Percentiles rank a stretch among this genome's conserved stretches.
phyloP scores from a whole-genome alignment of 2,797 vertebrate species.

The Coilia nasus region DNA sequence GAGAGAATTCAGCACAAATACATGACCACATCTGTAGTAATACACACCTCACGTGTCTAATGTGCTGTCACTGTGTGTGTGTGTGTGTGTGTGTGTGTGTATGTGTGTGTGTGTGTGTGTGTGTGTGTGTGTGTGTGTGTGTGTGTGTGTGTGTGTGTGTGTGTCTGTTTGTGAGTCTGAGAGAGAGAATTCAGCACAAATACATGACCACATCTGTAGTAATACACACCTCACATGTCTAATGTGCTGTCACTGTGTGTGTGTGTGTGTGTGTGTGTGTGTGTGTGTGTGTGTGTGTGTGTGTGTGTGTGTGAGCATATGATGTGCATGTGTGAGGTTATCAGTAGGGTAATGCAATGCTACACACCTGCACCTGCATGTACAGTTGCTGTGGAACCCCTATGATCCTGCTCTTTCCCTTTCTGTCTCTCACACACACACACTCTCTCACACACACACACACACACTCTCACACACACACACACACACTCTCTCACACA shows the following conservation, averaged over 20 bases:
- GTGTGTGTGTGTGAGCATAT: background rate
- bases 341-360: background rate
- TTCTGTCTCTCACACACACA: constrained; percentile 9
- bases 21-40: background rate
- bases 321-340: background rate
- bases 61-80: background rate
- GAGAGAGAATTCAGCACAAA: too few species aligned
- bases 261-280: background rate
- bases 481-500: too few species aligned
- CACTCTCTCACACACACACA: too few species aligned
- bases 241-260: background rate
- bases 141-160: background rate
- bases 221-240: background rate
- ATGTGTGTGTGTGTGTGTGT: background rate
- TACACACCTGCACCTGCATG: background rate
- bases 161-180: background rate
- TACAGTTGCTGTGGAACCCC: background rate
- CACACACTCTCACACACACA: too few species aligned
- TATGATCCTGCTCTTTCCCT: background rate
- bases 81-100: background rate
- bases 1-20: too few species aligned
- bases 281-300: background rate
- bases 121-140: too few species aligned
- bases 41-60: background rate
- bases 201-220: background rate